Conservation (phyloP, 2,888 invertebrate species). For the Caenorhabditis virilis region DNA sequence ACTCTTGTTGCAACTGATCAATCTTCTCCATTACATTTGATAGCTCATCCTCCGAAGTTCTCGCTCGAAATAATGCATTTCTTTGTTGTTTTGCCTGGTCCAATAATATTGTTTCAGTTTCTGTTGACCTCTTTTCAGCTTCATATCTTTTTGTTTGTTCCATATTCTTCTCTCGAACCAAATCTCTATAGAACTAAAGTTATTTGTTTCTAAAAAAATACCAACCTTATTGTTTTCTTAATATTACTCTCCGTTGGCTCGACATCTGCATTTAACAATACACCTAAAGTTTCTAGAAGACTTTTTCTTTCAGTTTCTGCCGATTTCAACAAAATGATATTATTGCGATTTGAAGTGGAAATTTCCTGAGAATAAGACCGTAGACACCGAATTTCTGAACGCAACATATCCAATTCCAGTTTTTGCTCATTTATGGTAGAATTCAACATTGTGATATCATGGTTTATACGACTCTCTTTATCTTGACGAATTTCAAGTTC, state of each 20-base stretch:
- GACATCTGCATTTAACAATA: slow-evolving; percentile 33
- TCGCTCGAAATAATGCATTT: slow-evolving; percentile 43
- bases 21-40: slow-evolving; percentile 28
- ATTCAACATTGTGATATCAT: slow-evolving; percentile 34
- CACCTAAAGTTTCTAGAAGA: slow-evolving; percentile 36
- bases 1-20: slow-evolving; percentile 35
- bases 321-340: slow-evolving; percentile 36
- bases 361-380: slow-evolving; percentile 36
- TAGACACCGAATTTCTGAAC: slow-evolving; percentile 39
- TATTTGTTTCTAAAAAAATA: neutral
- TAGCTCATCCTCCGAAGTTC: slow-evolving; percentile 41
- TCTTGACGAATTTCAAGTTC: slow-evolving; percentile 37
- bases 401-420: slow-evolving; percentile 36
- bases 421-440: slow-evolving; percentile 33
- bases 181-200: slow-evolving; percentile 9
- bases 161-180: slow-evolving; percentile 29
- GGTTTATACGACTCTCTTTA: slow-evolving; percentile 26
- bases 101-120: slow-evolving; percentile 31
- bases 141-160: slow-evolving; percentile 32
- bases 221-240: slow-evolving; percentile 25
- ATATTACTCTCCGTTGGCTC: slow-evolving; percentile 36
- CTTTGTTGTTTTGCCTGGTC: slow-evolving; percentile 48
- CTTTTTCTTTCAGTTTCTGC: slow-evolving; percentile 41
- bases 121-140: slow-evolving; percentile 28
- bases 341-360: slow-evolving; percentile 32